phyloP scores from a whole-genome alignment of 2,113 vertebrate species.

The Passerina amoena region DNA sequence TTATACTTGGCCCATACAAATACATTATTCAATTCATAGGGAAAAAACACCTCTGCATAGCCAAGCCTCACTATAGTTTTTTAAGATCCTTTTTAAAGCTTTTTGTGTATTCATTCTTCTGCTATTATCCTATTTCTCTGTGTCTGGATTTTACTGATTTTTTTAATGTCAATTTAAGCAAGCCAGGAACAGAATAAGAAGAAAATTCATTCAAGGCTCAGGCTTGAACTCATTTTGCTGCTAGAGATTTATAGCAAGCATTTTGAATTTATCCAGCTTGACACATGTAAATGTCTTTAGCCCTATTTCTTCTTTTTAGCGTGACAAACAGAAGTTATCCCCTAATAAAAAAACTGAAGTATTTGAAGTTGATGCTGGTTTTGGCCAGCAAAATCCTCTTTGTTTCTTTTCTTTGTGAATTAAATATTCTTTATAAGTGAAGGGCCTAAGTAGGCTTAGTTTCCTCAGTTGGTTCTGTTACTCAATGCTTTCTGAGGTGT shows the following conservation, averaged over 20 bases:
- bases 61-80: background rate
- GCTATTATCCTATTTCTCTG: background rate
- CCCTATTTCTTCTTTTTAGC: background rate
- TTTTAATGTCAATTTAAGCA: background rate
- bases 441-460: background rate
- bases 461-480: background rate
- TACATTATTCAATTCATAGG: background rate
- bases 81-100: background rate
- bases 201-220: background rate
- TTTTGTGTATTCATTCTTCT: background rate
- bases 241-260: slow-evolving; percentile 4
- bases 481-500: background rate
- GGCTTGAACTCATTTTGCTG: slow-evolving; percentile 3
- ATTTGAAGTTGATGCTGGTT: background rate
- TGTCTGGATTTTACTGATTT: background rate
- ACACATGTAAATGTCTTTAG: background rate
- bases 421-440: background rate
- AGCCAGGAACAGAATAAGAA: background rate
- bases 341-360: background rate
- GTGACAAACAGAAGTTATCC: background rate
- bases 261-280: slow-evolving; percentile 19
- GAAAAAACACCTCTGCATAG: background rate
- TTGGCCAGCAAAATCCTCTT: background rate
- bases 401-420: background rate
- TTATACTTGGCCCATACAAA: background rate